Evolutionary conservation across 2,888 invertebrate species (phyloP).

Genomic region (Nephrocerus scutellatus): DNA sequence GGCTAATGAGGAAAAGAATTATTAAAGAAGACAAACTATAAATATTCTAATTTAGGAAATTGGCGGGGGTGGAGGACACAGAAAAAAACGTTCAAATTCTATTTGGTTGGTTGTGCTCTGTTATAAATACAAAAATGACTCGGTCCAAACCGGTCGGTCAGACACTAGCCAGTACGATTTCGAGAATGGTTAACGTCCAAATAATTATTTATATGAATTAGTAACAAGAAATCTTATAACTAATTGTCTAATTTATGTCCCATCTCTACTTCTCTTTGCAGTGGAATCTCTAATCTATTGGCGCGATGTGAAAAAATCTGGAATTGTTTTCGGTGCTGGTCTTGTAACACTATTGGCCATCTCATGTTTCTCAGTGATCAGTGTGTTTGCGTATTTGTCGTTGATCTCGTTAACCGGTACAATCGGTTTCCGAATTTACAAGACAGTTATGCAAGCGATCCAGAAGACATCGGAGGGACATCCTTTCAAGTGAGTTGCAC

Average conservation of each 20-base stretch:
- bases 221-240: no score
- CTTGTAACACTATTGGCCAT: conserved; percentile 86
- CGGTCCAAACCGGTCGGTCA: no score
- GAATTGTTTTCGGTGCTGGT: conserved; percentile 84
- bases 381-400: conserved; percentile 88
- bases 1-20: no score
- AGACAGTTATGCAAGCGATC: conserved; percentile 88
- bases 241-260: conserved; percentile 3
- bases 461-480: conserved; percentile 96
- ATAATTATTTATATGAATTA: no score
- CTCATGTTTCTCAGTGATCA: conserved; percentile 91
- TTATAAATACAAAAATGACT: no score
- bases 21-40: no score
- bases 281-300: conserved; percentile 96
- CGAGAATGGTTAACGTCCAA: no score
- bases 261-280: conserved; percentile 50
- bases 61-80: no score
- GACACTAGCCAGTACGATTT: no score
- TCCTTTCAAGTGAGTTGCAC: conserved; percentile 83
- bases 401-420: conserved; percentile 79
- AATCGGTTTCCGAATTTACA: conserved; percentile 92
- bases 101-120: no score
- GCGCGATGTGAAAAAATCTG: conserved; percentile 92
- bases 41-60: no score
- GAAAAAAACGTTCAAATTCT: no score